Percentiles rank a stretch among this genome's conserved stretches.
phyloP scores from a whole-genome alignment of 1,140 invertebrate species.

The Cotesia glomerata region DNA sequence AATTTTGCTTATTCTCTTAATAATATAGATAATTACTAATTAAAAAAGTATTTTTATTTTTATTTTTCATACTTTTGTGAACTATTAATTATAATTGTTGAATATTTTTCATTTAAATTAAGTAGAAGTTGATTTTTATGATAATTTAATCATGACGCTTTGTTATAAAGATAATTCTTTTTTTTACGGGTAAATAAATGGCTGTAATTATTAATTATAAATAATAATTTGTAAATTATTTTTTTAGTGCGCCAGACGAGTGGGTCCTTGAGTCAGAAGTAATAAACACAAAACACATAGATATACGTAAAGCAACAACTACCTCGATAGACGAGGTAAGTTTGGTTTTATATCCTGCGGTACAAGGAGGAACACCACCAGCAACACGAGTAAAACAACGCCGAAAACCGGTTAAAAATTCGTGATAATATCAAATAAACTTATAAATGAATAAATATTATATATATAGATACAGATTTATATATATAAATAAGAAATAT shows the following conservation, averaged over 20 bases:
- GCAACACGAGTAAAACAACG: slow-evolving; percentile 50
- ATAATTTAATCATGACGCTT: too few species aligned
- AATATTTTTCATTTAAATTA: too few species aligned
- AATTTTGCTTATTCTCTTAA: too few species aligned
- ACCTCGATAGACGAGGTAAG: slow-evolving; percentile 55
- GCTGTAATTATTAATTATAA: too few species aligned
- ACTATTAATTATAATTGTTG: too few species aligned
- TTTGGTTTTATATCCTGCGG: slow-evolving; percentile 51
- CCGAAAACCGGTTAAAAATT: slow-evolving; percentile 54
- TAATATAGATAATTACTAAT: too few species aligned
- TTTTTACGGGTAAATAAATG: too few species aligned
- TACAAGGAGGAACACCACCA: slow-evolving; percentile 40
- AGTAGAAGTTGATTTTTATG: too few species aligned
- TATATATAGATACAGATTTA: neutral
- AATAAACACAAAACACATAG: slow-evolving; percentile 62
- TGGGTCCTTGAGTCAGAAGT: slow-evolving; percentile 69
- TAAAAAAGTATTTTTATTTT: too few species aligned
- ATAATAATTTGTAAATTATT: neutral
- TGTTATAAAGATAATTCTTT: too few species aligned
- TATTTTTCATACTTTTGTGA: too few species aligned
- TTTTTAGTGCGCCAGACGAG: slow-evolving; percentile 67
- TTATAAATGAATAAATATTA: neutral
- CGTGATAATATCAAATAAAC: slow-evolving; percentile 45
- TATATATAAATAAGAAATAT: neutral
- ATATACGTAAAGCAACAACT: slow-evolving; percentile 61